Evolutionary conservation across 2,888 invertebrate genomes (phyloP), one percentile per base, ranked within the genome.

Genomic region (Philaethria dido): DNA sequence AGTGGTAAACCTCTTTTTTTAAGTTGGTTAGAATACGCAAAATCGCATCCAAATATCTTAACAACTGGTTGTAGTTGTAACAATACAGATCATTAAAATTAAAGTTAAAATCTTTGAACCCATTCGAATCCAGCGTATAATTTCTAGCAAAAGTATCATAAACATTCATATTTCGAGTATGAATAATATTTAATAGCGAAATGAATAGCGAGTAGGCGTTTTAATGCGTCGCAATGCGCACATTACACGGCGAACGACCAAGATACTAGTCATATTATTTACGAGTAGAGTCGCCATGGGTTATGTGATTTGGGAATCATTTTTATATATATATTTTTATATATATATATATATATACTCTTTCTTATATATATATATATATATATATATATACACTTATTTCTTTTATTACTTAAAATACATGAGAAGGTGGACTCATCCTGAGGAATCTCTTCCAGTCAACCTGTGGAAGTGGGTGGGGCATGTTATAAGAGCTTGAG

Each of bases 161-260:
- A 72, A 70, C 71, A 69, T 72, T 70, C 69, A 59, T 60, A 60
- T 59, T 62, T 61, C 67, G 62, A 66, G 66, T 72, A 72, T 73
- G 70, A 73, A 72, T 73, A 73, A 80, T 80, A 84, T 83, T 81
- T 80, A 82, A 81, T 78, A 77, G 82, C 75, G 76, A 73, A 75
- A 77, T 83, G 83, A 86, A 86, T 82, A 81, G 77, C 80, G 86
- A 86, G 87, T 84, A 87, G 84, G 77, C 79, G 72, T 74, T 80
- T 85, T 84, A 88, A 85, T 82, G 83, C 75, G 81, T 86, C 79
- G 80, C 80, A 82, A 82, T 81, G 82, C 77, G 72, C 72, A 73
- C 73, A 70, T 73, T 73, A 73, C 73, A 70, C 72, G 71, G 61
- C 61, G 65, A 67, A 73, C 73, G 73, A 73, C 72, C 70, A 64